Evolutionary conservation across 1,140 invertebrate genomes (phyloP).

Genomic region (Phenacoccus solenopsis): DNA sequence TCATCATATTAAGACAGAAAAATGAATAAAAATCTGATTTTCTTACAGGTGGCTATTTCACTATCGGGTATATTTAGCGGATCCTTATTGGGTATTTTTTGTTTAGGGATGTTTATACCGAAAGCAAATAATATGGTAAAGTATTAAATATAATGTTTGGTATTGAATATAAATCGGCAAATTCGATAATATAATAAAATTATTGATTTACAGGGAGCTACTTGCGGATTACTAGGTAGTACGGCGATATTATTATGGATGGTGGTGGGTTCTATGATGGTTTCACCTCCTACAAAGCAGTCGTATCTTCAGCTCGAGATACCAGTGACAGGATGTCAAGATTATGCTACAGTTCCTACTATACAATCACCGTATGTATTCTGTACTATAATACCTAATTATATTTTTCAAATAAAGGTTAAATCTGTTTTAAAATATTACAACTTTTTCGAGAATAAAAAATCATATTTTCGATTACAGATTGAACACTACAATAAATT

Average conservation of each 20-base stretch:
- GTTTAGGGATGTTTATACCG: conserved; percentile 69
- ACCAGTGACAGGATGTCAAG: background rate
- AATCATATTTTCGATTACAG: no score
- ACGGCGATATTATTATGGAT: background rate
- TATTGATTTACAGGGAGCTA: conserved; percentile 8
- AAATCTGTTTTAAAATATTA: no score
- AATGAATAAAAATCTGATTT: no score
- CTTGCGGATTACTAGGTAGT: background rate
- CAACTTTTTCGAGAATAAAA: no score
- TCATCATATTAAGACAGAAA: no score
- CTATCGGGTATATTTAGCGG: conserved; percentile 61
- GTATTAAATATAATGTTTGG: background rate
- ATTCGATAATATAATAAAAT: no score
- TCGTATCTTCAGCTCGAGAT: background rate
- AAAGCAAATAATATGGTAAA: conserved; percentile 51
- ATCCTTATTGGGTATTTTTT: conserved; percentile 71
- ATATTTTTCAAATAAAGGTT: no score
- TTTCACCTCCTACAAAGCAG: background rate
- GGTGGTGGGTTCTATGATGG: background rate
- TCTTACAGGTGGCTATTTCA: conserved; percentile 53
- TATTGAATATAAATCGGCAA: no score
- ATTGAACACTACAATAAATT: no score
- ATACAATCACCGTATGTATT: no score
- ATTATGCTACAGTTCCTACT: background rate
- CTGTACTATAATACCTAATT: no score